Base-by-base conservation (phyloP, 2,113 vertebrate genomes). In the Eclectus roratus region DNA sequence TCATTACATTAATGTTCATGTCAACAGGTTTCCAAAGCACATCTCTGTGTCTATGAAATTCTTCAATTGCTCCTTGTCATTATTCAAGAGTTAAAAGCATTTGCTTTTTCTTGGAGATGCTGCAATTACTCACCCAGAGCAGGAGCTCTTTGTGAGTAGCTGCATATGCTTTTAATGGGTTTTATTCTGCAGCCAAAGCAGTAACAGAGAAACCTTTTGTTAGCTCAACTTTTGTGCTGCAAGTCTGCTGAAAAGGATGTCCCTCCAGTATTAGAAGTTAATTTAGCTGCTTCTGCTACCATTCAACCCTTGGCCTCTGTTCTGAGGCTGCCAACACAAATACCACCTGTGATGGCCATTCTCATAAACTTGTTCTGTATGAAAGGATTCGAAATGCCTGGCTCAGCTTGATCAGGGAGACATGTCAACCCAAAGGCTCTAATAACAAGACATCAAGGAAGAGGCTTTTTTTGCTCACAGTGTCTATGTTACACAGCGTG, bases 281-380 rank as follows among this genome's bases (percentile, higher is more conserved):
- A 95, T 93, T 92, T 77, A 92, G 85, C 71, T 83, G 53, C 82
- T 93, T 91, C 81, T 66, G 80, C 77, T 88, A 70, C 80, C 70
- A 24, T 70, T 83, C 79, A 90, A 35, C 7, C 37, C 58, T 74
- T 39, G 37, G 76, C 43, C 79, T 82, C 82, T 46, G 24, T 56
- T 88, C 53, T 61, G 58, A 91, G 46, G 71, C 72, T 88, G 91
- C 92, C 95, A 95, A 93, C n/a, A 85, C 21, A 92, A 95, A 91
- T 46, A 89, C 25, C 56, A 88, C 82, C 82, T 73, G 79, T 37
- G 68, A 92, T 35, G 76, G 80, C 55, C 85, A 66, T 47, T 76
- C 85, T 88, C 80, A 56, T n/a, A 64, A 88, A 83, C 28, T 73
- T 66, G 37, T 43, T 92, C 82, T 35, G 28, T 19, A 63, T 0